phyloP scores from a whole-genome alignment of 1,140 invertebrate species.

The Brachionus koreanus region DNA sequence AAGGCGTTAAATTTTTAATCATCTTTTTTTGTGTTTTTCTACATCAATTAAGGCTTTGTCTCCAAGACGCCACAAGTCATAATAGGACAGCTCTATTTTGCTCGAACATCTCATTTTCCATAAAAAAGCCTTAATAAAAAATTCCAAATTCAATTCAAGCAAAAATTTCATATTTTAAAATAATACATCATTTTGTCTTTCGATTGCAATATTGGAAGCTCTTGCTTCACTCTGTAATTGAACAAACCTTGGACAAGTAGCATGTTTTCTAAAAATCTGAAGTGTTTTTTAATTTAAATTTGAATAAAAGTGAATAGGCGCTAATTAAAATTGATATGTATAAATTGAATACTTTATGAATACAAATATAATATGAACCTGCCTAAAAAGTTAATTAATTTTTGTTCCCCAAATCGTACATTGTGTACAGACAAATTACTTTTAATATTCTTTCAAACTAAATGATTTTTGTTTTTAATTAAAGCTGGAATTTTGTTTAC shows the following conservation, averaged over 20 bases:
- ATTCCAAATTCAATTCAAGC: not conserved
- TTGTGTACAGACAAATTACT: too few species aligned
- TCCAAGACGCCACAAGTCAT: slow-evolving; percentile 4
- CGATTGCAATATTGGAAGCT: not conserved
- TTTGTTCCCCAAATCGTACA: too few species aligned
- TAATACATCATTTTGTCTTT: not conserved
- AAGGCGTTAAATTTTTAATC: not conserved
- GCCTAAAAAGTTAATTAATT: too few species aligned
- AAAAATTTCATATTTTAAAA: not conserved
- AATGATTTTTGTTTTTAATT: too few species aligned
- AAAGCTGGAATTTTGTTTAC: too few species aligned
- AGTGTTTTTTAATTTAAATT: too few species aligned
- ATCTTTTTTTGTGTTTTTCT: not conserved
- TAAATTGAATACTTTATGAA: too few species aligned
- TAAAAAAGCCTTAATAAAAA: not conserved
- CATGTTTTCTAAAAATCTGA: not conserved
- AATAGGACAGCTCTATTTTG: not conserved
- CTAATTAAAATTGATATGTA: too few species aligned
- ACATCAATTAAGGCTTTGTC: slow-evolving; percentile 13
- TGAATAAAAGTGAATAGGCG: too few species aligned
- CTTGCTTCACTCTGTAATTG: not conserved
- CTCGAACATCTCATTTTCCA: slow-evolving; percentile 13
- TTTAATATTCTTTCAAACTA: too few species aligned
- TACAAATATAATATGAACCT: too few species aligned
- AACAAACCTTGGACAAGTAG: slow-evolving; percentile 1